These are phyloP conservation scores for Vimba vimba DNA, from an alignment of 2,113 vertebrate species.

Conservation along the genomic window DNA sequence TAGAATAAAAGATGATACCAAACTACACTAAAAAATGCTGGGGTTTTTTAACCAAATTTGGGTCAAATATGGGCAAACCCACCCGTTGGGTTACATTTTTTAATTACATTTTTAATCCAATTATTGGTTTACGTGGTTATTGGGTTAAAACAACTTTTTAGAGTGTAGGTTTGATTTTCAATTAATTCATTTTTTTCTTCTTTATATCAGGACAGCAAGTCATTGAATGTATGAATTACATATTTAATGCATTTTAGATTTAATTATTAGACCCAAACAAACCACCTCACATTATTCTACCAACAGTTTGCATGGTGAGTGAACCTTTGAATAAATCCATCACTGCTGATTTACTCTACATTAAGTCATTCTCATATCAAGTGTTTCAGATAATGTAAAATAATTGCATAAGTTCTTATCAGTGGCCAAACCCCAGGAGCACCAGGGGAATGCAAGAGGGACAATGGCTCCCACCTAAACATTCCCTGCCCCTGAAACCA, in stretches of 20 bases:
- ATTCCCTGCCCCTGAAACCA: slow-evolving; percentile 39
- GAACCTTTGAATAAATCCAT: slow-evolving; percentile 28
- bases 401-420: slow-evolving; percentile 57
- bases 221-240: not conserved
- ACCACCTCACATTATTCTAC: not conserved
- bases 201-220: not conserved
- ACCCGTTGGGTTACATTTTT: no score
- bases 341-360: slow-evolving; percentile 45
- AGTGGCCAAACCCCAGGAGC: slow-evolving; percentile 25
- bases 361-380: slow-evolving; percentile 35
- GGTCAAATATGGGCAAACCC: no score
- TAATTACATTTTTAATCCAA: not conserved
- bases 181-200: not conserved
- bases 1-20: not conserved
- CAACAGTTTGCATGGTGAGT: not conserved
- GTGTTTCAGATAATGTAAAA: slow-evolving; percentile 33
- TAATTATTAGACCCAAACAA: not conserved
- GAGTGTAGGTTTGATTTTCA: no score
- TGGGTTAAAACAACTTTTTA: no score
- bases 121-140: not conserved
- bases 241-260: not conserved
- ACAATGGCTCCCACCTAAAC: slow-evolving; percentile 43
- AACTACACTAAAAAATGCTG: no score
- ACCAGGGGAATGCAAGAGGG: not conserved
- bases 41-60: no score